Evolutionary conservation across 1,140 invertebrate species (phyloP).

Genomic region (Gryon sp.): DNA sequence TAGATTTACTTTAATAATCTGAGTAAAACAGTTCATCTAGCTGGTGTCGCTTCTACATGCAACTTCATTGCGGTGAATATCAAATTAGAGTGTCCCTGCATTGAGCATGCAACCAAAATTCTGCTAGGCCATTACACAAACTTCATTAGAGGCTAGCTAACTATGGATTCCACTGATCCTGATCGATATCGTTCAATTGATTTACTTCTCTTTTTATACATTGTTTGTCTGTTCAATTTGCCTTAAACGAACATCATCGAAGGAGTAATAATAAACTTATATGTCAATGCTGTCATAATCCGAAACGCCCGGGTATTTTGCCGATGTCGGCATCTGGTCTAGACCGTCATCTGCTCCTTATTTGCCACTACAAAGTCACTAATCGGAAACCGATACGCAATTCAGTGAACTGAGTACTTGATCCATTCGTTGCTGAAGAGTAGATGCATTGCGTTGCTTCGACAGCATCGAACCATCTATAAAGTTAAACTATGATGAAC

Average conservation of each 20-base stretch:
- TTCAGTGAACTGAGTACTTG: slow-evolving; percentile 54
- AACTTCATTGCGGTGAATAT: slow-evolving; percentile 2
- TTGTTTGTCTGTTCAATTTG: no score
- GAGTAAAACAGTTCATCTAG: slow-evolving; percentile 1
- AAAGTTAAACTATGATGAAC: slow-evolving; percentile 64
- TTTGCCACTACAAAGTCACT: slow-evolving; percentile 60
- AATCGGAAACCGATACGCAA: slow-evolving; percentile 65
- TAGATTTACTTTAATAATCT: slow-evolving; percentile 7
- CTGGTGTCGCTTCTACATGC: neutral
- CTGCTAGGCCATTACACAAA: slow-evolving; percentile 30
- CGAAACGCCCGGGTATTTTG: slow-evolving; percentile 20
- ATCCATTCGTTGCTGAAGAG: slow-evolving; percentile 52
- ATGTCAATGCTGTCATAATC: slow-evolving; percentile 23
- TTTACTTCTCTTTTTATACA: neutral
- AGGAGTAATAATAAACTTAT: slow-evolving; percentile 26
- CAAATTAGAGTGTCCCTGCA: slow-evolving; percentile 12
- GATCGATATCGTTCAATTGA: neutral
- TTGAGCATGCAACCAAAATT: slow-evolving; percentile 2
- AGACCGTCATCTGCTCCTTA: slow-evolving; percentile 51
- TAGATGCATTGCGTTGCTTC: slow-evolving; percentile 55
- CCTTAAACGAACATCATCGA: neutral
- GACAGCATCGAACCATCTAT: slow-evolving; percentile 56
- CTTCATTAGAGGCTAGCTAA: slow-evolving; percentile 12
- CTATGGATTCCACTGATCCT: neutral
- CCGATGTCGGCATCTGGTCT: slow-evolving; percentile 14